A percentile compares a stretch with the other conserved stretches of the same genome.
These are phyloP conservation scores for Schmidtea mediterranea DNA, from an alignment of 1,140 invertebrate species.

Conservation along the genomic window DNA sequence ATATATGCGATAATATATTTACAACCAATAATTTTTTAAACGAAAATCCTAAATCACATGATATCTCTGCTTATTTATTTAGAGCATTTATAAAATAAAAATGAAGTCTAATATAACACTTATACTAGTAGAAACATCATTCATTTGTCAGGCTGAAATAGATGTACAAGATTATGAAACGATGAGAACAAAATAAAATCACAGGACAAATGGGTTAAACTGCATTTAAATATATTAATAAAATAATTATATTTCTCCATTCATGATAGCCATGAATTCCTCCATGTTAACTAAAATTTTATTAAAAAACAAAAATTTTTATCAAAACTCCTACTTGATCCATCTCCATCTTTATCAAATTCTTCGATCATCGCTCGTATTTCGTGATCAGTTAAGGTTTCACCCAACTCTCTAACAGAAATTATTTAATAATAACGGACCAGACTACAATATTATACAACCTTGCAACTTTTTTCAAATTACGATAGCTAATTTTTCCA, in stretches of 20 bases:
- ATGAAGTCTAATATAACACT: too few species aligned
- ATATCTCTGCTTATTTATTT: too few species aligned
- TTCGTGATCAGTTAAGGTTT: conserved; percentile 27
- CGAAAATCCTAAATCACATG: too few species aligned
- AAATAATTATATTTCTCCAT: conserved; percentile 18
- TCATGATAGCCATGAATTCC: conserved; percentile 25
- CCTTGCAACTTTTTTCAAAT: conserved; percentile 24
- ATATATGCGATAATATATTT: too few species aligned
- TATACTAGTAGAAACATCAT: too few species aligned
- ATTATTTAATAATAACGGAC: neutral
- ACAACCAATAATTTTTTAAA: too few species aligned
- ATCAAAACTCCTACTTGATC: conserved; percentile 19
- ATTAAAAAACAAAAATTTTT: conserved; percentile 6
- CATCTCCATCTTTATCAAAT: conserved; percentile 27
- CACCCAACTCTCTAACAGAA: conserved; percentile 22
- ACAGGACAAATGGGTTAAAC: too few species aligned
- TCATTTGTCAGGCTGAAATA: too few species aligned
- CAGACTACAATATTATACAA: conserved; percentile 7
- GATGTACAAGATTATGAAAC: too few species aligned
- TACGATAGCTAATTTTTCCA: conserved; percentile 25
- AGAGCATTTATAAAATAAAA: too few species aligned
- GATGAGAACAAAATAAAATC: too few species aligned
- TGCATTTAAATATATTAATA: too few species aligned
- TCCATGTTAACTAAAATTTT: conserved; percentile 21
- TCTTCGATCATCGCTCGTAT: conserved; percentile 28